These are phyloP conservation scores for Meiosimyza decipiens DNA, from an alignment of 2,888 invertebrate species.

Conservation along the genomic window DNA sequence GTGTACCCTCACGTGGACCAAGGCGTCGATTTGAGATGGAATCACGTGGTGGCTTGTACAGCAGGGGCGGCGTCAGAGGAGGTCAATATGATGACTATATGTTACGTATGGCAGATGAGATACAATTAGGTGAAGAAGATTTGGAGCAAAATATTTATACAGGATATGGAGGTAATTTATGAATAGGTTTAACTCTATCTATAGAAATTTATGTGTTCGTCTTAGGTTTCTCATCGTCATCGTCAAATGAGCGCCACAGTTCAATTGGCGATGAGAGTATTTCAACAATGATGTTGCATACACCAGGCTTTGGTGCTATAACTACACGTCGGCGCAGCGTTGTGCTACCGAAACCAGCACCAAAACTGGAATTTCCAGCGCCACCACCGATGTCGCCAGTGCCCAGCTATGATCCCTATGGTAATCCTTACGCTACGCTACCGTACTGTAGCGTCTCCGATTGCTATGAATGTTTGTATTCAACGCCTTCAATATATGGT, in stretches of 20 bases:
- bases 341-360: conserved; percentile 59
- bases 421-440: conserved; percentile 61
- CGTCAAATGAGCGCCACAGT: conserved; percentile 52
- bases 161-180: conserved; percentile 55
- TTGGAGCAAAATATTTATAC: conserved; percentile 57
- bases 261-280: conserved; percentile 52
- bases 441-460: conserved; percentile 62
- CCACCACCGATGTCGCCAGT: conserved; percentile 57
- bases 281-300: conserved; percentile 58
- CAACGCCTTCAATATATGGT: conserved; percentile 41
- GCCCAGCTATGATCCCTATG: conserved; percentile 61
- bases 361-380: conserved; percentile 63
- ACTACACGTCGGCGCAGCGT: conserved; percentile 56
- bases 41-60: conserved; percentile 39
- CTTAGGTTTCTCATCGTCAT: conserved; percentile 58
- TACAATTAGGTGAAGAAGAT: conserved; percentile 53
- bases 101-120: conserved; percentile 56
- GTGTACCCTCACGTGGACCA: conserved; percentile 39
- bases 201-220: background rate
- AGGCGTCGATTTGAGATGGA: conserved; percentile 33
- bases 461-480: conserved; percentile 61
- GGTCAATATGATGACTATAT: conserved; percentile 59
- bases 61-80: background rate
- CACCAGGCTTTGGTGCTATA: conserved; percentile 55
- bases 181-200: background rate